phyloP scores from a whole-genome alignment of 1,140 invertebrate species.

The Coenobita brevimanus region DNA sequence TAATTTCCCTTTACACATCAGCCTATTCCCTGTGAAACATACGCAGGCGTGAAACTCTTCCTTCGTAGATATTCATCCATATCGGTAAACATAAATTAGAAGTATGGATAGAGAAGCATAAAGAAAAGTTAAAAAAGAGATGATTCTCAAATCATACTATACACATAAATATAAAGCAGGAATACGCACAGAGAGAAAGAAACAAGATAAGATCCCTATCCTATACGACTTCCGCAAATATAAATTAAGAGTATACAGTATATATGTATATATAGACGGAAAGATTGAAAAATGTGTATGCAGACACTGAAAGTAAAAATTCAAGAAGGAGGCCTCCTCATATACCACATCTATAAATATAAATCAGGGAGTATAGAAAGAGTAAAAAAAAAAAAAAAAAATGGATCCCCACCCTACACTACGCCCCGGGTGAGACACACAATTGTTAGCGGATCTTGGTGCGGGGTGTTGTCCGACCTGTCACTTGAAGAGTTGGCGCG shows the following conservation, averaged over 20 bases:
- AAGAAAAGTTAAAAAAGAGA: neutral
- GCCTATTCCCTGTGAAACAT: no score
- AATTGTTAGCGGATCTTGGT: conserved; percentile 63
- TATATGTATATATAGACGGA: no score
- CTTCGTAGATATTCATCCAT: no score
- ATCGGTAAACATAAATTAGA: neutral
- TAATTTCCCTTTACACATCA: no score
- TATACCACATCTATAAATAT: conserved; percentile 26
- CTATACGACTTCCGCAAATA: no score
- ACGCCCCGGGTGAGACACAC: conserved; percentile 30
- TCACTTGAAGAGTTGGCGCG: conserved; percentile 64
- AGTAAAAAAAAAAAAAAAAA: neutral
- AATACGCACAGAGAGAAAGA: neutral
- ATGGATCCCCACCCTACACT: conserved; percentile 1
- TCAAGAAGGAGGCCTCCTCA: no score
- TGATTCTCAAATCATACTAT: neutral
- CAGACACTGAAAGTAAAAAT: no score
- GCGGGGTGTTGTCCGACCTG: conserved; percentile 43
- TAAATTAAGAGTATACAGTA: no score
- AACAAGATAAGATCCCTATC: neutral
- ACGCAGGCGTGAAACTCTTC: no score
- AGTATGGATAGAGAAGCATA: neutral
- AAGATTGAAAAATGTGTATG: no score
- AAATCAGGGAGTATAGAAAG: neutral
- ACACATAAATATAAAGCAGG: neutral